These are phyloP conservation scores for Microtus ochrogaster DNA, from an alignment of 2,113 vertebrate species.

Conservation along the genomic window DNA sequence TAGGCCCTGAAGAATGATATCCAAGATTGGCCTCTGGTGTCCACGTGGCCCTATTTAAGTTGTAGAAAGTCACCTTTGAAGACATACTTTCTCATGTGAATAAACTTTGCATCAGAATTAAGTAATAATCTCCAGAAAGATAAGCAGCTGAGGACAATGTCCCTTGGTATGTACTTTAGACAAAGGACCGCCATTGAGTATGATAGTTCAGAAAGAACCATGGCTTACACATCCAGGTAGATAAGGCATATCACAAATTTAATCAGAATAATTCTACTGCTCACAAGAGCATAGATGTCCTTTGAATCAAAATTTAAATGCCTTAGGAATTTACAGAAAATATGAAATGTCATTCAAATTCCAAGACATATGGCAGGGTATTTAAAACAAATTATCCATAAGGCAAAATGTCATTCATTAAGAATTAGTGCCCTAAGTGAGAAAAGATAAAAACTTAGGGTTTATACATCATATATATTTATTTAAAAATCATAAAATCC, in stretches of 20 bases:
- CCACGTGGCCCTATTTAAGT: neutral
- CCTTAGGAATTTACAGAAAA: constrained; percentile 7
- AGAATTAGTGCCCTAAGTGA: neutral
- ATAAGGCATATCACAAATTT: neutral
- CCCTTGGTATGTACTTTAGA: neutral
- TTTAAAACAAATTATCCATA: constrained; percentile 2
- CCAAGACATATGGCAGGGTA: neutral
- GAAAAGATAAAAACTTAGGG: neutral
- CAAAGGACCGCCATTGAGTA: neutral
- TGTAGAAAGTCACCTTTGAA: neutral
- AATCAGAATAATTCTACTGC: neutral
- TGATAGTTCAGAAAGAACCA: neutral
- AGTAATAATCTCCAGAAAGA: neutral
- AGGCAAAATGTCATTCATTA: neutral
- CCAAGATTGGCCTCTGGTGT: too few relatives aligned
- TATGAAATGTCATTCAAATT: neutral
- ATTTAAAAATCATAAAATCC: neutral
- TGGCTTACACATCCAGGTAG: neutral
- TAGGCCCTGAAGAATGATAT: neutral
- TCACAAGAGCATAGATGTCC: neutral
- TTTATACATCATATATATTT: neutral
- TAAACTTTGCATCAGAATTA: neutral
- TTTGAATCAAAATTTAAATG: neutral
- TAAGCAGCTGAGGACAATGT: neutral
- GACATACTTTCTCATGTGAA: neutral